These are phyloP conservation scores for Monodelphis domestica DNA, from an alignment of 2,797 vertebrate species.

Conservation along the genomic window DNA sequence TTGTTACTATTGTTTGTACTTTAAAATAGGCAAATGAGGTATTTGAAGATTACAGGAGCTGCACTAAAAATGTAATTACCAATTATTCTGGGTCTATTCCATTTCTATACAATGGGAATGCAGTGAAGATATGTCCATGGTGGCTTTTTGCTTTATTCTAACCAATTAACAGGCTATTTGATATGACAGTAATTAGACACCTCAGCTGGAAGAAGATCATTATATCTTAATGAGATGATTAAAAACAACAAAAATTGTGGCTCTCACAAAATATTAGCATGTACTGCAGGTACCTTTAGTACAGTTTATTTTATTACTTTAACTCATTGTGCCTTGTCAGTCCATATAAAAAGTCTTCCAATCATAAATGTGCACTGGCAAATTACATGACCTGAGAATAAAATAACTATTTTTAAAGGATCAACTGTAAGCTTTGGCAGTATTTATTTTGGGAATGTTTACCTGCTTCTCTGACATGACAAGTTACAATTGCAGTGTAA, in stretches of 20 bases:
- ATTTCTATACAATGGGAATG: slow-evolving; percentile 49
- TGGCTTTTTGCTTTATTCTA: slow-evolving; percentile 79
- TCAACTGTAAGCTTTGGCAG: slow-evolving; percentile 16
- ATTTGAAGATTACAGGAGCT: not conserved
- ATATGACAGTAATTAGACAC: slow-evolving; percentile 77
- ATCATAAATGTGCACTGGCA: slow-evolving; percentile 60
- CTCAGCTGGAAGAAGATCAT: slow-evolving; percentile 79
- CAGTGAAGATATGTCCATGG: slow-evolving; percentile 60
- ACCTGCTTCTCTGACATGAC: slow-evolving; percentile 44
- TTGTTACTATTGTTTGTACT: not conserved
- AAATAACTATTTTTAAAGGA: slow-evolving; percentile 57
- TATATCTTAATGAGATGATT: slow-evolving; percentile 83
- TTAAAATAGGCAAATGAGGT: not conserved
- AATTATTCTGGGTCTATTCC: slow-evolving; percentile 39
- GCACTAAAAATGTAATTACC: slow-evolving; percentile 63
- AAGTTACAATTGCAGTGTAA: slow-evolving; percentile 12
- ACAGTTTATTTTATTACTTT: slow-evolving; percentile 60
- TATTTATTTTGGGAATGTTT: slow-evolving; percentile 56
- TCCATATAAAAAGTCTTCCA: slow-evolving; percentile 57
- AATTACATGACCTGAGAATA: slow-evolving; percentile 49
- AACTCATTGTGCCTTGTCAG: slow-evolving; percentile 66
- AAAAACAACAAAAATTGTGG: slow-evolving; percentile 76
- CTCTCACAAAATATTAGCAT: slow-evolving; percentile 79
- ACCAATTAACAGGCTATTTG: slow-evolving; percentile 79
- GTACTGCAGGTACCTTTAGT: slow-evolving; percentile 62